These are phyloP conservation scores for Nineta flava DNA, from an alignment of 2,888 invertebrate species.

Conservation along the genomic window DNA sequence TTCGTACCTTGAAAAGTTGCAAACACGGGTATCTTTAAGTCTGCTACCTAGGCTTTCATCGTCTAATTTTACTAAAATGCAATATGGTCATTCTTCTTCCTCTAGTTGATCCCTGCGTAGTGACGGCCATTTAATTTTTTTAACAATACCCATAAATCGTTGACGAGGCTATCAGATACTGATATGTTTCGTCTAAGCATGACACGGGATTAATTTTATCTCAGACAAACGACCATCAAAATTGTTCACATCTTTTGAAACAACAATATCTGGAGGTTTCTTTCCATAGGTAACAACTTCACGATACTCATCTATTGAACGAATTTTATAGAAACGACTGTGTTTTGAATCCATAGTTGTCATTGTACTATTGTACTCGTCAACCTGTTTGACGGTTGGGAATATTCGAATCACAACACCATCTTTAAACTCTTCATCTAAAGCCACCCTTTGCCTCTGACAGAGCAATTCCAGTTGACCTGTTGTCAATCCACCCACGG, in stretches of 20 bases:
- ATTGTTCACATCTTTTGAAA: conserved; percentile 9
- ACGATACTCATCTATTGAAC: conserved; percentile 15
- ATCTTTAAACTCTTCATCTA: conserved; percentile 14
- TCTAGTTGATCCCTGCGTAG: conserved; percentile 25
- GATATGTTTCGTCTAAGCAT: conserved; percentile 17
- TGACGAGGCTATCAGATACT: conserved; percentile 10
- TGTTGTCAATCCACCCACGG: conserved; percentile 10
- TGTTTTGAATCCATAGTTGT: neutral
- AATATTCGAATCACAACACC: conserved; percentile 15
- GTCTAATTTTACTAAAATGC: no score
- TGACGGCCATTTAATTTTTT: neutral
- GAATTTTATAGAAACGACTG: conserved; percentile 6
- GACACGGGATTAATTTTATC: conserved; percentile 11
- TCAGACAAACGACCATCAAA: conserved; percentile 3
- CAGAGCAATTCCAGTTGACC: conserved; percentile 10
- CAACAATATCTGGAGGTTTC: conserved; percentile 9
- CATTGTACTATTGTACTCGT: conserved; percentile 15
- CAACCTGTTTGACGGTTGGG: conserved; percentile 15
- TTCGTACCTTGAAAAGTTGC: no score
- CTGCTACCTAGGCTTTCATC: no score
- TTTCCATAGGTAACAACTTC: conserved; percentile 16
- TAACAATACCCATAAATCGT: neutral
- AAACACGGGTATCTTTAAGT: no score
- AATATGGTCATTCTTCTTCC: no score
- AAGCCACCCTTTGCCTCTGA: conserved; percentile 11